Evolutionary conservation across 1,140 invertebrate species (phyloP).

Genomic region (Oedothorax gibbosus): DNA sequence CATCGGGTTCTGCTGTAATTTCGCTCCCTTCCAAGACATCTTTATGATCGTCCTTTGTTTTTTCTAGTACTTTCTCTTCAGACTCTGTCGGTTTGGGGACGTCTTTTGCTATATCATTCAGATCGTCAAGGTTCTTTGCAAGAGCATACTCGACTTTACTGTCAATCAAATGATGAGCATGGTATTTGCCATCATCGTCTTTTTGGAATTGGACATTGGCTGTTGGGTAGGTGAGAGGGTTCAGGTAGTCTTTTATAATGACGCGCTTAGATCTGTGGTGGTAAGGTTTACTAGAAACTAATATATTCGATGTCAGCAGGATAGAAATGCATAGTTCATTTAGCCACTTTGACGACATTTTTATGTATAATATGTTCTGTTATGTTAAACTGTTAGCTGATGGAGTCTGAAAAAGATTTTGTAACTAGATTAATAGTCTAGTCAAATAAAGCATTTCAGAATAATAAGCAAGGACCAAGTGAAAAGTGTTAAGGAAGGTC

Average conservation of each 20-base stretch:
- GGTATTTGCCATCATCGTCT: not conserved
- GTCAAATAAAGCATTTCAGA: too few species aligned
- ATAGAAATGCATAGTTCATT: not conserved
- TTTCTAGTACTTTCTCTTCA: not conserved
- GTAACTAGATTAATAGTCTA: too few species aligned
- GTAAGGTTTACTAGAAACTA: not conserved
- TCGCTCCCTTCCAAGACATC: not conserved
- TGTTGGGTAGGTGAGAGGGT: not conserved
- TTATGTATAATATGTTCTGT: too few species aligned
- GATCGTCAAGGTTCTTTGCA: not conserved
- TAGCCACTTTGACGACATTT: not conserved
- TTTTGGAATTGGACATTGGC: not conserved
- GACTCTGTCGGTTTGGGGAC: not conserved
- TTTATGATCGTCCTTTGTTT: not conserved
- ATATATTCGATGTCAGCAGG: not conserved
- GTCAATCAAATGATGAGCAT: not conserved
- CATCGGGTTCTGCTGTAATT: not conserved
- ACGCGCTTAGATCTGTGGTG: not conserved
- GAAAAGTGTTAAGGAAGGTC: too few species aligned
- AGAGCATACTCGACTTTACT: conserved; percentile 17
- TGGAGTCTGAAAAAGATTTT: too few species aligned
- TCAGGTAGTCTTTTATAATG: conserved; percentile 16
- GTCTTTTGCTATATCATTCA: conserved; percentile 1
- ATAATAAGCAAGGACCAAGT: too few species aligned
- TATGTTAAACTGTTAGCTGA: too few species aligned